A percentile compares a stretch with the other conserved stretches of the same genome.
Evolutionary conservation across 2,888 invertebrate genomes (phyloP).

Genomic region (Homarus gammarus): DNA sequence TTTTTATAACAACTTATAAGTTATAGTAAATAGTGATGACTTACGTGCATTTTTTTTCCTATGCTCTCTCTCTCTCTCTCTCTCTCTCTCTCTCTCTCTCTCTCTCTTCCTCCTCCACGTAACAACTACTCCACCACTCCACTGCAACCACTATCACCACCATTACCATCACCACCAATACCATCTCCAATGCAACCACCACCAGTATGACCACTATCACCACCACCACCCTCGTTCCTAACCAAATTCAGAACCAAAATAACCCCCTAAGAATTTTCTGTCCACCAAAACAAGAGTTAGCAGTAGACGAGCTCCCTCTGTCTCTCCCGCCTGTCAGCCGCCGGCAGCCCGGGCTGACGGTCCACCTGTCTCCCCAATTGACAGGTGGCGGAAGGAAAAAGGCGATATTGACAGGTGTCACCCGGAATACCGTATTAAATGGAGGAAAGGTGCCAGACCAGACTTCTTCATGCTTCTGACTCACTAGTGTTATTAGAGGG

Average conservation of each 20-base stretch:
- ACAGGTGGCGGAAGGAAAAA: constrained; percentile 73
- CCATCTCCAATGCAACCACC: too few relatives aligned
- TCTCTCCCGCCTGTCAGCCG: constrained; percentile 53
- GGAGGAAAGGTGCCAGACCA: constrained; percentile 45
- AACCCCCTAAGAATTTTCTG: constrained; percentile 42
- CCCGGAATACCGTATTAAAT: constrained; percentile 67
- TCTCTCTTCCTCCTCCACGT: constrained; percentile 8
- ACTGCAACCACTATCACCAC: too few relatives aligned
- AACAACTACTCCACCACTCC: background rate
- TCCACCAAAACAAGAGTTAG: constrained; percentile 53
- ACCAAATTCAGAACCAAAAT: too few relatives aligned
- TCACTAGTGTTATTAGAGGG: constrained; percentile 31
- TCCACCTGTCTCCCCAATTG: constrained; percentile 71
- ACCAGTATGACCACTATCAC: too few relatives aligned
- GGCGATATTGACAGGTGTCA: constrained; percentile 70
- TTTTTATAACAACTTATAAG: too few relatives aligned
- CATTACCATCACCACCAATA: too few relatives aligned
- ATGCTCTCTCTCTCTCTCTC: constrained; percentile 17
- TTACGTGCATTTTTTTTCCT: too few relatives aligned
- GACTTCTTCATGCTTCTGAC: constrained; percentile 54
- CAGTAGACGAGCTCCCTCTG: constrained; percentile 54
- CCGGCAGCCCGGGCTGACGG: constrained; percentile 57
- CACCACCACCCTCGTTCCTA: background rate
- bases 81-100: constrained; percentile 21
- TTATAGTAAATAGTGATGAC: too few relatives aligned